Conservation (phyloP, 2,113 vertebrate species). For the Ochotona curzoniae region DNA sequence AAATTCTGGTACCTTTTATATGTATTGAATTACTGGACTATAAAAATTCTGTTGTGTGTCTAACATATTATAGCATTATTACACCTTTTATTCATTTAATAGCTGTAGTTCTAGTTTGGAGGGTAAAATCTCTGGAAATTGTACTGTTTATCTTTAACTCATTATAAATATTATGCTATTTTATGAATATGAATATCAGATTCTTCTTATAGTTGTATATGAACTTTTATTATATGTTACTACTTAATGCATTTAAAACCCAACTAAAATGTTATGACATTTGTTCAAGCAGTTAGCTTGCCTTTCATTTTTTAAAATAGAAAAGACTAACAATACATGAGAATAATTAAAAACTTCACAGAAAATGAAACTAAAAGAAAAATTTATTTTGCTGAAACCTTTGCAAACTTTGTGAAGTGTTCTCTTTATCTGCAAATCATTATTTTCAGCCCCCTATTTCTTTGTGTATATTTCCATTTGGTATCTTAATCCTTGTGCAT, state of each 20-base stretch:
- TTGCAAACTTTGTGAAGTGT: too few relatives aligned
- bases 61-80: neutral
- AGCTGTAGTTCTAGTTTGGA: neutral
- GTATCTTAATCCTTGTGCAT: neutral
- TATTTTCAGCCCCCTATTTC: neutral
- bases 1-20: neutral
- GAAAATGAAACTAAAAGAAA: too few relatives aligned
- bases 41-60: neutral
- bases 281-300: neutral
- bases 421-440: too few relatives aligned
- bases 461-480: neutral
- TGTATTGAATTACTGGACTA: neutral
- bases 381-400: too few relatives aligned
- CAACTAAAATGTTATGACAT: neutral
- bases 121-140: neutral
- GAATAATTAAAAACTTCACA: too few relatives aligned
- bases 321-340: too few relatives aligned
- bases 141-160: neutral
- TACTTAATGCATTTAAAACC: neutral
- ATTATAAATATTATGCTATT: neutral
- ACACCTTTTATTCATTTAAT: neutral
- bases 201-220: too few relatives aligned
- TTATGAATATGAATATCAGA: neutral
- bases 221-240: too few relatives aligned
- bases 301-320: too few relatives aligned